These are phyloP conservation scores for Myotis brandtii DNA, from an alignment of 2,113 vertebrate species.

Conservation along the genomic window DNA sequence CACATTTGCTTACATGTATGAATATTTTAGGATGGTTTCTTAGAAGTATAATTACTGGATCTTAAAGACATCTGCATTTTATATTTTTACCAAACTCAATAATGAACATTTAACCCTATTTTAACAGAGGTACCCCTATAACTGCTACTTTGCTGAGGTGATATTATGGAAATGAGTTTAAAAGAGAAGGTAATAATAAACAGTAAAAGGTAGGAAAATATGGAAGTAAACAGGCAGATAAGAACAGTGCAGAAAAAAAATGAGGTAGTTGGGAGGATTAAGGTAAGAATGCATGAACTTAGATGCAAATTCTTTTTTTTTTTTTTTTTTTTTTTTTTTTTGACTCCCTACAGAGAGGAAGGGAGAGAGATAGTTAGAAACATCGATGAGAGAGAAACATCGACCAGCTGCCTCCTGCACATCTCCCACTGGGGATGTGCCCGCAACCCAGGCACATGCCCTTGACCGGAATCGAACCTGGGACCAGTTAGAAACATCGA, in stretches of 20 bases:
- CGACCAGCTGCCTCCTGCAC: no score
- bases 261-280: not conserved
- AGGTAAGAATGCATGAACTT: not conserved
- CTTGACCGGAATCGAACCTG: no score
- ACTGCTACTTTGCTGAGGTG: not conserved
- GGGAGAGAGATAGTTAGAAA: no score
- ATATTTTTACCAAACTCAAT: not conserved
- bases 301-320: not conserved
- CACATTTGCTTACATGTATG: not conserved
- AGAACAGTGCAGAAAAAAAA: not conserved
- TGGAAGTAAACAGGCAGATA: not conserved
- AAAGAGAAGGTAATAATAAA: not conserved
- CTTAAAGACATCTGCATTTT: not conserved
- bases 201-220: not conserved
- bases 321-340: no score
- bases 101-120: not conserved
- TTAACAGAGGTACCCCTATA: not conserved
- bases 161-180: not conserved
- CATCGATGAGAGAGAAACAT: no score
- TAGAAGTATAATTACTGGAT: not conserved
- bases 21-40: not conserved
- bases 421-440: no score
- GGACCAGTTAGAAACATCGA: no score
- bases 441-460: no score
- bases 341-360: no score